Evolutionary conservation across 2,888 invertebrate genomes (phyloP).

Genomic region (Timandra comae): DNA sequence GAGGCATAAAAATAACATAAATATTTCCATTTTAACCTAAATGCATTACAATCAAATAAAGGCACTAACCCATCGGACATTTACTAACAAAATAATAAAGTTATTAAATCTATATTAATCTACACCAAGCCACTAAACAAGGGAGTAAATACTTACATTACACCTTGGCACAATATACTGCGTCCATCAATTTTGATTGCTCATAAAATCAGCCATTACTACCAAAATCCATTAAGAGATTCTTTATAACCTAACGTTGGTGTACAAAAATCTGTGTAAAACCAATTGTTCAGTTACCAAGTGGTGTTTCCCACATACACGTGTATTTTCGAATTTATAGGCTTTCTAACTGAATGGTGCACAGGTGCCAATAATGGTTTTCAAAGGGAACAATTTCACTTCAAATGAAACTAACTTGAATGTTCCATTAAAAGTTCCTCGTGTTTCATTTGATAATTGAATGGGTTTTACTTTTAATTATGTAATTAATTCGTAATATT

Average conservation of each 20-base stretch:
- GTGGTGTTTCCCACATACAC: slow-evolving; percentile 46
- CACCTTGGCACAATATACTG: slow-evolving; percentile 7
- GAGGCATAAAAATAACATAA: too few relatives aligned
- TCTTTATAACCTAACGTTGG: background rate
- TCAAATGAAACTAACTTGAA: too few relatives aligned
- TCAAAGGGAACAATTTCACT: slow-evolving; percentile 26
- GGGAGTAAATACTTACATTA: background rate
- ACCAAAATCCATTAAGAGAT: slow-evolving; percentile 15
- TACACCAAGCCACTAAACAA: too few relatives aligned
- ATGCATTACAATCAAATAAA: too few relatives aligned
- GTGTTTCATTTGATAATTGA: too few relatives aligned
- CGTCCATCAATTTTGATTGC: slow-evolving; percentile 8
- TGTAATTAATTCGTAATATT: too few relatives aligned
- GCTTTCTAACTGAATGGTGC: slow-evolving; percentile 41
- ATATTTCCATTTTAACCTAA: too few relatives aligned
- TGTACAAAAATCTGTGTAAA: slow-evolving; percentile 12
- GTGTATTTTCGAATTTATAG: slow-evolving; percentile 51
- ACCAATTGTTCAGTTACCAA: slow-evolving; percentile 27
- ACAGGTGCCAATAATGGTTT: slow-evolving; percentile 56
- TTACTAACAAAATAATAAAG: too few relatives aligned
- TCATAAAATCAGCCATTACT: slow-evolving; percentile 19
- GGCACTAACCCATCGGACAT: too few relatives aligned
- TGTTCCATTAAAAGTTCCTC: too few relatives aligned
- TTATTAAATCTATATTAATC: too few relatives aligned
- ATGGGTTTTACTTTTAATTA: too few relatives aligned